These are phyloP conservation scores for Drosophila prolongata DNA, from an alignment of 2,888 invertebrate genomes.

Conservation along the genomic window DNA sequence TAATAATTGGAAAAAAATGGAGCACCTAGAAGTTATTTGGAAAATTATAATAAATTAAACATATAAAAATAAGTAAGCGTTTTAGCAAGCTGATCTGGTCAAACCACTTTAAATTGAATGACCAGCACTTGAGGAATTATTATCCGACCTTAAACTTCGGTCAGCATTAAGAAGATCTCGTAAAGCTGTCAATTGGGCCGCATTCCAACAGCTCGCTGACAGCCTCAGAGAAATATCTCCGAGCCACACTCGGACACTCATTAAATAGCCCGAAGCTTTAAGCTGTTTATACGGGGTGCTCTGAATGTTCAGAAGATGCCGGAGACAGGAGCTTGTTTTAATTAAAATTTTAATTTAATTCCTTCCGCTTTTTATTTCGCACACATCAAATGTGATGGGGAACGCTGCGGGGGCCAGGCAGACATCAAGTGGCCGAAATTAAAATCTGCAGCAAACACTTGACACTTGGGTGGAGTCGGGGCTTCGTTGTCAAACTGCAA, in stretches of 20 bases:
- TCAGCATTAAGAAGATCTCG: conserved; percentile 41
- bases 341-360: conserved; percentile 76
- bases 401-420: not conserved
- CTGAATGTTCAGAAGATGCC: conserved; percentile 36
- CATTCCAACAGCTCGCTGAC: conserved; percentile 12
- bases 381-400: conserved; percentile 3
- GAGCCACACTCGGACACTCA: conserved; percentile 34
- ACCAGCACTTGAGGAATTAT: not conserved
- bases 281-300: conserved; percentile 23
- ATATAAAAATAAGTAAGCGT: too few relatives aligned
- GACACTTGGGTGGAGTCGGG: conserved; percentile 9
- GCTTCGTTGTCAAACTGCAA: conserved; percentile 29
- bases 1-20: too few relatives aligned
- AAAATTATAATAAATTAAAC: too few relatives aligned
- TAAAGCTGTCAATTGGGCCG: conserved; percentile 53
- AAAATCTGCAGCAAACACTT: conserved; percentile 61
- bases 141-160: not conserved
- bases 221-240: conserved; percentile 4
- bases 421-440: conserved; percentile 72
- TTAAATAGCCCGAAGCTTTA: conserved; percentile 59
- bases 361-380: conserved; percentile 27
- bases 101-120: not conserved
- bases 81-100: not conserved
- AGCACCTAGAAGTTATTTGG: too few relatives aligned
- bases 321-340: conserved; percentile 70